These are phyloP conservation scores for Echinarachnius parma DNA, from an alignment of 53 echinoderm and acorn worm species.

Conservation along the genomic window DNA sequence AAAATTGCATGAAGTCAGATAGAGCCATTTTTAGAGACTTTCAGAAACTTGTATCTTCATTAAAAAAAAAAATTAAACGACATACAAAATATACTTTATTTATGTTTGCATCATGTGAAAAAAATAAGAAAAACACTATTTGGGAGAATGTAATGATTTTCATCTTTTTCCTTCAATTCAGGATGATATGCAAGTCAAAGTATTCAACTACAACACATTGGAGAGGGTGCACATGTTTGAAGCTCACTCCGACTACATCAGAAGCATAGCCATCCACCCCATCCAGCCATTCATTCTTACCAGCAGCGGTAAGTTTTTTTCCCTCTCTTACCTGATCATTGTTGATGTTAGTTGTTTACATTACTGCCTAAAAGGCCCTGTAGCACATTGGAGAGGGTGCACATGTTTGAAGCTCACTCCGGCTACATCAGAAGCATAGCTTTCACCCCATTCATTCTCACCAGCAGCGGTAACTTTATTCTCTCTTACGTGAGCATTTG, in stretches of 20 bases:
- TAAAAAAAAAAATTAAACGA: no score
- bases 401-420: conserved; percentile 92
- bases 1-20: no score
- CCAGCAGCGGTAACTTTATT: conserved; percentile 96
- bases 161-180: conserved; percentile 24
- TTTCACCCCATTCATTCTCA: conserved; percentile 92
- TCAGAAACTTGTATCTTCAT: no score
- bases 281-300: conserved; percentile 97
- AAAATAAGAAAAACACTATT: no score
- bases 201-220: conserved; percentile 99
- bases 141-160: no score
- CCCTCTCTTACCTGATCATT: no score
- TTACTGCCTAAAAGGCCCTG: no score
- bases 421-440: conserved; percentile 91
- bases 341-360: no score
- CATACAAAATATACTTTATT: no score
- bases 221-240: conserved; percentile 90
- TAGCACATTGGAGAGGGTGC: conserved; percentile 94
- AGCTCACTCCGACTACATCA: conserved; percentile 95
- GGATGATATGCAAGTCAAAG: conserved; percentile 97
- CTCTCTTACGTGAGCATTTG: no score
- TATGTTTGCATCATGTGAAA: no score
- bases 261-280: conserved; percentile 88
- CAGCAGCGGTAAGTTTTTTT: conserved; percentile 98
- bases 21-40: no score